Evolutionary conservation across 2,113 vertebrate species (phyloP), one percentile per base, ranked within the genome.

Genomic region (Symphodus melops): DNA sequence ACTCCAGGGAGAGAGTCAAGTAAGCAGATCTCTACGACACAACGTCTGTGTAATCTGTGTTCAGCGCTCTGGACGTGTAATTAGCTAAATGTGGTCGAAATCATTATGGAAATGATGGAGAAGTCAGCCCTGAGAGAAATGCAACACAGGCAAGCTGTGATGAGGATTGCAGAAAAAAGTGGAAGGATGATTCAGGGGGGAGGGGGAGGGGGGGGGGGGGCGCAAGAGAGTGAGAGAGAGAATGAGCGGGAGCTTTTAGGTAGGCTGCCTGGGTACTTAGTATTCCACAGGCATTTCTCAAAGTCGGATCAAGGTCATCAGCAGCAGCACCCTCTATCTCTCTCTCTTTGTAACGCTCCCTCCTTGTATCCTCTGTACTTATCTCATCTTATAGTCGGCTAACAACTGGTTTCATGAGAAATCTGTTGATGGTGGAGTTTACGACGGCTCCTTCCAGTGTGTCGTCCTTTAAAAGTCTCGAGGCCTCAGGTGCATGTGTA

Each of bases 1-100:
- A 99, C 86, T 97, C 97, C 37, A 98, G 94, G 89, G 97, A 99
- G 79, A 95, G 97, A 94, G 96, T 98, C 79, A 96, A 92, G 98
- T 98, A 91, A 93, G 94, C 25, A 17, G 5, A 1, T 66, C 6
- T 19, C 55, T 13, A 1, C 17, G 52, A 23, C 42, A 4, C 9
- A 19, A 48, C 20, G 16, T 55, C 52, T 42, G 23, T 57, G 36
- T 68, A 23, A 7, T 65, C 61, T 61, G 7, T 13, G 25, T 57
- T 20, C 28, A 9, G n/a, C 16, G 68, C 52, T 60, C 51, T 25
- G 39, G 39, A 25, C 48, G 16, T 55, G 51, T 51, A 66, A 69
- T 61, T n/a, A 56, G 44, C 17, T 39, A 57, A 53, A 52, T 46
- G 28, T 7, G 58, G 67, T 51, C 2, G 10, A 59, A 63, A 82